Conservation (phyloP, 2,113 vertebrate genomes). For the Epinephelus fuscoguttatus region DNA sequence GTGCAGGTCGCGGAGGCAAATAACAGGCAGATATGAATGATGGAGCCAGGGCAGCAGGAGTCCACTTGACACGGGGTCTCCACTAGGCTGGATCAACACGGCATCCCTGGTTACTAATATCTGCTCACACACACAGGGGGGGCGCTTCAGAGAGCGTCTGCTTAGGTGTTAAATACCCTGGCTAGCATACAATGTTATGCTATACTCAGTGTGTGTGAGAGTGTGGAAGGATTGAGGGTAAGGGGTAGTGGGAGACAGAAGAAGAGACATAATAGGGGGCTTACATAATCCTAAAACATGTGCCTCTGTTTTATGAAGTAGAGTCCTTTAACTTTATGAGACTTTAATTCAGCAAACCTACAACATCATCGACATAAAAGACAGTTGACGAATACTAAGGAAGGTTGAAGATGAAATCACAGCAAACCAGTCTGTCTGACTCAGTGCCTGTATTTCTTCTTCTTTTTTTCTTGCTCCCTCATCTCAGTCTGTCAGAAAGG, state of each 20-base stretch:
- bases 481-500: constrained; percentile 74
- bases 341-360: constrained; percentile 14
- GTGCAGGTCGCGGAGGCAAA: constrained; percentile 44
- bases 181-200: constrained; percentile 58
- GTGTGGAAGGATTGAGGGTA: not conserved
- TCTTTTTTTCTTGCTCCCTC: constrained; percentile 54
- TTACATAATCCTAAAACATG: constrained; percentile 29
- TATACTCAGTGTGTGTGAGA: constrained; percentile 28
- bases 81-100: constrained; percentile 77
- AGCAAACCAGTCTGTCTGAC: constrained; percentile 52
- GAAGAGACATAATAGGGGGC: constrained; percentile 3
- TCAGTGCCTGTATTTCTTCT: constrained; percentile 28
- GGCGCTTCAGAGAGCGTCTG: constrained; percentile 40
- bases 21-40: constrained; percentile 72
- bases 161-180: constrained; percentile 68
- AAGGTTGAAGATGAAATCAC: constrained; percentile 50
- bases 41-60: constrained; percentile 76
- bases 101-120: constrained; percentile 71
- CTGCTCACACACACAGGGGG: constrained; percentile 57
- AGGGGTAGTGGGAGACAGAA: constrained; percentile 3
- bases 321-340: constrained; percentile 19
- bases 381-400: not conserved
- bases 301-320: constrained; percentile 15
- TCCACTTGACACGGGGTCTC: constrained; percentile 78
- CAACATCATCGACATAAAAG: not conserved